phyloP scores from a whole-genome alignment of 53 echinoderm and acorn worm genomes.

The Antedon mediterranea region DNA sequence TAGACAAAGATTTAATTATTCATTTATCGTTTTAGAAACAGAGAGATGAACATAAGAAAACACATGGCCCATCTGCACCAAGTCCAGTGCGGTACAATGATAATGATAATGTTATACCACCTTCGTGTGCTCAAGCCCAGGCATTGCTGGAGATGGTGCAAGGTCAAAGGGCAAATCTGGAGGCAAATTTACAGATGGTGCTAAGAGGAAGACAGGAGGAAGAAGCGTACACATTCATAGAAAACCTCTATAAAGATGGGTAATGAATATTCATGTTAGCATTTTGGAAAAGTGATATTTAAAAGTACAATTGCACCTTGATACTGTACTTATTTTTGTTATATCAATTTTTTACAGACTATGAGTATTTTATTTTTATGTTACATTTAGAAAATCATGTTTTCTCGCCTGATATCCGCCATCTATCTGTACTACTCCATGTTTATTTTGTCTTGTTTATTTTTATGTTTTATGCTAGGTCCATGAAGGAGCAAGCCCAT shows the following conservation, averaged over 20 bases:
- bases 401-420: too few relatives aligned
- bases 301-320: too few relatives aligned
- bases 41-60: not conserved
- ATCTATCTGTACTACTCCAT: too few relatives aligned
- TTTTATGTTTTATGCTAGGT: too few relatives aligned
- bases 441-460: too few relatives aligned
- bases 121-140: slow-evolving; percentile 40
- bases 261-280: slow-evolving; percentile 5
- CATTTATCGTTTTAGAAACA: not conserved
- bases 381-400: too few relatives aligned
- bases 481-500: slow-evolving; percentile 30
- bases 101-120: slow-evolving; percentile 32
- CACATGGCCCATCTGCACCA: not conserved
- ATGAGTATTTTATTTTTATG: not conserved
- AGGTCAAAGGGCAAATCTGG: slow-evolving; percentile 38
- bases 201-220: slow-evolving; percentile 47
- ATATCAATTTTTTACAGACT: not conserved
- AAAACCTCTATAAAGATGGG: slow-evolving; percentile 52
- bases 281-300: too few relatives aligned
- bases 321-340: not conserved
- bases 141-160: slow-evolving; percentile 56
- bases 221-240: slow-evolving; percentile 51
- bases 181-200: slow-evolving; percentile 58
- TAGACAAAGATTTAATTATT: too few relatives aligned
- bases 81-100: slow-evolving; percentile 36